phyloP scores from a whole-genome alignment of 2,797 vertebrate genomes.

The Mus minutoides region DNA sequence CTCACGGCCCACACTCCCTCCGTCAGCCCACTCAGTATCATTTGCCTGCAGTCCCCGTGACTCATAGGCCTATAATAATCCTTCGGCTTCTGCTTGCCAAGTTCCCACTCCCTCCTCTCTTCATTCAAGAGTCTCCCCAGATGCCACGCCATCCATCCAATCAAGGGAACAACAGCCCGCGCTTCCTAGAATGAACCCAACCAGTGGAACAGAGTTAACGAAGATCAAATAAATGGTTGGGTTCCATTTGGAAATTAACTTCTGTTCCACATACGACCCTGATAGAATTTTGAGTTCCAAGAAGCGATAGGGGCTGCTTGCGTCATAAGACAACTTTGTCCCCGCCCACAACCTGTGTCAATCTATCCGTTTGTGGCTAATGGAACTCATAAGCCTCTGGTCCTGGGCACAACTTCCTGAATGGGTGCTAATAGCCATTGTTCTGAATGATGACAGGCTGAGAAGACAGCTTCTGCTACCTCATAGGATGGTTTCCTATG shows the following conservation, averaged over 20 bases:
- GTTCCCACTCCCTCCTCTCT: neutral
- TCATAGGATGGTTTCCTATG: neutral
- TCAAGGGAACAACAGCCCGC: conserved; percentile 46
- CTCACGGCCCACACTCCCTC: neutral
- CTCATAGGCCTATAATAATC: conserved; percentile 72
- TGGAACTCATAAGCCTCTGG: neutral
- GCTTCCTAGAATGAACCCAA: conserved; percentile 37
- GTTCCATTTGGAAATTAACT: neutral
- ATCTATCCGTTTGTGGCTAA: neutral
- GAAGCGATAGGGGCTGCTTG: too few species aligned
- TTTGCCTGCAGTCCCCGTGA: conserved; percentile 57
- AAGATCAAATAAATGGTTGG: neutral
- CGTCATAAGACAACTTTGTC: neutral
- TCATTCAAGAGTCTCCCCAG: conserved; percentile 75
- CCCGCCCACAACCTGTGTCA: neutral
- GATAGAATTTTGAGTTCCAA: neutral
- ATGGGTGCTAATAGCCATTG: neutral
- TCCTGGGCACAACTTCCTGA: neutral
- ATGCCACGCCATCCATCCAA: conserved; percentile 47
- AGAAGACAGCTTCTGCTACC: neutral
- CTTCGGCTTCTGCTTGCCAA: conserved; percentile 43
- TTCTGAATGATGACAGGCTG: neutral
- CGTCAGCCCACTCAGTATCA: neutral
- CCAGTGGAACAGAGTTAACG: conserved; percentile 48
- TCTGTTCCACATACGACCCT: neutral